Conservation (phyloP, 2,797 vertebrate genomes). For the Botia almorhae region DNA sequence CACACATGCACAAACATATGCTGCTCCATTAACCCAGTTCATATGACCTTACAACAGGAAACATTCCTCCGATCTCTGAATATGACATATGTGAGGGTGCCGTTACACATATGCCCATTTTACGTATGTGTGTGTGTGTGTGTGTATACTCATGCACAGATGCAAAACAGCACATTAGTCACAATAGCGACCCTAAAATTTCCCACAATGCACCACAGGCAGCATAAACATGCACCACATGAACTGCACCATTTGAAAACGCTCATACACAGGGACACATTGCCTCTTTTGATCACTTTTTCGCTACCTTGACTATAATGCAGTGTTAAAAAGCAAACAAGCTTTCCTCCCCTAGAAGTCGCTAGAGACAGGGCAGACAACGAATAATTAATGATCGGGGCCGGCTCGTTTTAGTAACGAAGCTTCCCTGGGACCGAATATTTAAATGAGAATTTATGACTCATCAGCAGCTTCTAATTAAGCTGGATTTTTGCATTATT, state of each 20-base stretch:
- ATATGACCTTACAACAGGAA: constrained; percentile 61
- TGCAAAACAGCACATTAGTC: constrained; percentile 38
- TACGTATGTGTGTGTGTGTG: background rate
- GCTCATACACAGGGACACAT: constrained; percentile 35
- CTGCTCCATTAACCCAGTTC: constrained; percentile 46
- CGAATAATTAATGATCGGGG: constrained; percentile 51
- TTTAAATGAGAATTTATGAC: constrained; percentile 55
- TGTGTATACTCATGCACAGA: background rate
- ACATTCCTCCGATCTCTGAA: constrained; percentile 67
- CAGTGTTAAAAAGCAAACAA: constrained; percentile 44
- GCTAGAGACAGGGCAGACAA: constrained; percentile 38
- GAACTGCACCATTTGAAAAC: constrained; percentile 33
- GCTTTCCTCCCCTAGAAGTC: constrained; percentile 43
- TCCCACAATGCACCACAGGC: constrained; percentile 33
- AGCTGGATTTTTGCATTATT: constrained; percentile 48
- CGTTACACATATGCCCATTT: constrained; percentile 4
- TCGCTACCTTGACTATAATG: constrained; percentile 19
- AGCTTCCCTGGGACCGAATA: constrained; percentile 42
- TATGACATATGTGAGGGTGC: constrained; percentile 59
- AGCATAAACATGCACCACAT: background rate
- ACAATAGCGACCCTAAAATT: constrained; percentile 11
- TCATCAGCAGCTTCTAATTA: constrained; percentile 54
- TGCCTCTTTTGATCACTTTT: constrained; percentile 39
- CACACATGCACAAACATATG: constrained; percentile 45
- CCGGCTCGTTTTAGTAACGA: constrained; percentile 50